Percentiles rank a stretch among this genome's conserved stretches.
These are phyloP conservation scores for Agrotis exclamationis DNA, from an alignment of 2,888 invertebrate genomes.

Conservation along the genomic window DNA sequence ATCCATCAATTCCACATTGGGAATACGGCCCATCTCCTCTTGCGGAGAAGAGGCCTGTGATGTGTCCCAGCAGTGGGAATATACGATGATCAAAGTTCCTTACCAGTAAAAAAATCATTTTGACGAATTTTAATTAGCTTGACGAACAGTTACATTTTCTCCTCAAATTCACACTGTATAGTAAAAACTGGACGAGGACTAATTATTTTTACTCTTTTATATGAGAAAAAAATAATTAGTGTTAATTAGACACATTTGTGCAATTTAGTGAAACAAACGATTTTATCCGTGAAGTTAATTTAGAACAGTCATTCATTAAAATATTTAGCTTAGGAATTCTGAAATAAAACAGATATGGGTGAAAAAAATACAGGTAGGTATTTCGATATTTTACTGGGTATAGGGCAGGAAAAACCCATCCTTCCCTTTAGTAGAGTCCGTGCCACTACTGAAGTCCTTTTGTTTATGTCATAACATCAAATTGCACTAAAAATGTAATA, in stretches of 20 bases:
- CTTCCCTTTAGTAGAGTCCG: too few species aligned
- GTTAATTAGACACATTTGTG: slow-evolving; percentile 45
- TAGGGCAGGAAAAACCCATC: too few species aligned
- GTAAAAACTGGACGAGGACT: slow-evolving; percentile 2
- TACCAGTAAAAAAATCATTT: slow-evolving; percentile 53
- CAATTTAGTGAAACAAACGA: slow-evolving; percentile 62
- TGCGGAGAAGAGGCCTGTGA: neutral
- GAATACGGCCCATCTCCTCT: neutral
- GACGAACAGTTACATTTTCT: slow-evolving; percentile 32
- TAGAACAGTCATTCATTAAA: slow-evolving; percentile 16
- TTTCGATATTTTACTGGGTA: too few species aligned
- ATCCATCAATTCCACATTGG: neutral
- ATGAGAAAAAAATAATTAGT: slow-evolving; percentile 49
- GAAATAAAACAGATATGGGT: neutral
- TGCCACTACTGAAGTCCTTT: too few species aligned
- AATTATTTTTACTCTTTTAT: slow-evolving; percentile 28
- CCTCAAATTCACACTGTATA: neutral
- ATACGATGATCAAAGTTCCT: neutral
- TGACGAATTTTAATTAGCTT: neutral
- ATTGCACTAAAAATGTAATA: too few species aligned
- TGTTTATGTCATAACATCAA: too few species aligned
- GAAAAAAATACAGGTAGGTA: neutral
- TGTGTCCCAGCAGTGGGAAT: neutral
- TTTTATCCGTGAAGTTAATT: slow-evolving; percentile 44
- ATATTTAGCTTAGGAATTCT: slow-evolving; percentile 2